Percentiles rank a stretch among this genome's conserved stretches.
phyloP scores from a whole-genome alignment of 1,140 invertebrate genomes.

The Polypedilum pembai region DNA sequence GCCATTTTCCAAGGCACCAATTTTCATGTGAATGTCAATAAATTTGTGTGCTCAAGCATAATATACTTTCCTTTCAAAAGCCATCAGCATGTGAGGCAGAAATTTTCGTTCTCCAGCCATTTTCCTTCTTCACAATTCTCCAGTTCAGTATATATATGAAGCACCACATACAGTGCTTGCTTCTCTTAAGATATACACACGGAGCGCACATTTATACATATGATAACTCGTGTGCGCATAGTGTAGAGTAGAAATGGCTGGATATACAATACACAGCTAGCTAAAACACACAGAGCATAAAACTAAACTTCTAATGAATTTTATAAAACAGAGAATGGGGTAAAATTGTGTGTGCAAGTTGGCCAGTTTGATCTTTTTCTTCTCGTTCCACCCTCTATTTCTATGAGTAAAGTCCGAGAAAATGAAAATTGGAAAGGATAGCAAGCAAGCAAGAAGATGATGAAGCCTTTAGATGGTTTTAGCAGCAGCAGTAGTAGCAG shows the following conservation, averaged over 20 bases:
- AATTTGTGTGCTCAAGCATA: conserved; percentile 22
- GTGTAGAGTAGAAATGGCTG: not conserved
- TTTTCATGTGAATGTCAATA: conserved; percentile 26
- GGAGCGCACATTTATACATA: not conserved
- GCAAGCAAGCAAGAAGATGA: not conserved
- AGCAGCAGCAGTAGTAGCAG: not conserved
- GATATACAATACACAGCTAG: not conserved
- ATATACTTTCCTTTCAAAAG: conserved; percentile 24
- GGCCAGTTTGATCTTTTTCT: no score
- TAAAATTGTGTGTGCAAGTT: not conserved
- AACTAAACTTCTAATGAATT: conserved; percentile 28
- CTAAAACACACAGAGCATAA: not conserved
- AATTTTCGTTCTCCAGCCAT: not conserved
- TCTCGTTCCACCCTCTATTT: no score
- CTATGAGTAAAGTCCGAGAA: not conserved
- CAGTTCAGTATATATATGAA: no score
- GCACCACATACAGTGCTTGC: no score
- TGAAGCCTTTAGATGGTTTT: no score
- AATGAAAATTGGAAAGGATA: not conserved
- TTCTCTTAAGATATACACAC: not conserved
- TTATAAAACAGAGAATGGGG: not conserved
- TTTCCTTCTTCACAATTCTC: no score
- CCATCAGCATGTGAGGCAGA: conserved; percentile 6
- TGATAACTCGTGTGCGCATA: conserved; percentile 1
- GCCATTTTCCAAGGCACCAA: conserved; percentile 18